Base-by-base conservation (phyloP, 2,888 invertebrate genomes). In the Caenorhabditis panamensis region DNA sequence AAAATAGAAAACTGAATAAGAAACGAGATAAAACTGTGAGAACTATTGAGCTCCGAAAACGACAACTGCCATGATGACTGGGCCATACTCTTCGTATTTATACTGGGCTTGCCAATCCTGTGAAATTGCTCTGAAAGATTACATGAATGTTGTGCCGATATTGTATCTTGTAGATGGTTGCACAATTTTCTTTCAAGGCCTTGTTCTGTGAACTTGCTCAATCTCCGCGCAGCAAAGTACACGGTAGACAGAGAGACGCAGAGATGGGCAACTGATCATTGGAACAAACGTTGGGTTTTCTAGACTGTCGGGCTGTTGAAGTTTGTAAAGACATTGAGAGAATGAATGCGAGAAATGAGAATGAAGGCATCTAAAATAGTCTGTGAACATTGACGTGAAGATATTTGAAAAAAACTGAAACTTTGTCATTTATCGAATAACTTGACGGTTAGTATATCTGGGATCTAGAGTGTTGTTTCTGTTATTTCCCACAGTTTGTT, bases 91-190 rank as follows among this genome's bases (percentile, higher is more conserved):
- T 1, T 16, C 20, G 51, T 71, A 49, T 58, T 73, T 73, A 73
- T 73, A 73, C 64, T 58, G 64, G 37, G 18, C 9, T 16, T 6
- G 2, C 20, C 41, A 26, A 51, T 13, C 36, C 16, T 53, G 36
- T n/a, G 11, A 37, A 24, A 47, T 36, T 56, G 72, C 37, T 73
- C 72, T 73, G 58, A 53, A 73, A 73, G 73, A 73, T 72, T 72
- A 36, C 63, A 56, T 72, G 63, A 72, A 64, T 64, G 8, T 73
- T 73, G 73, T 73, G 66, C 69, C 63, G 62, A 77, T 69, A 56
- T 56, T 77, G 77, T 77, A 77, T 47, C 20, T 77, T 77, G 77
- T 77, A 69, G 68, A 77, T 63, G 22, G 31, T 4, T 59, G 68
- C 68, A 69, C 77, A 77, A 18, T 9, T 51, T 37, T 59, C 37